phyloP scores from a whole-genome alignment of 2,888 invertebrate genomes.

The Drosophila imparisetae region DNA sequence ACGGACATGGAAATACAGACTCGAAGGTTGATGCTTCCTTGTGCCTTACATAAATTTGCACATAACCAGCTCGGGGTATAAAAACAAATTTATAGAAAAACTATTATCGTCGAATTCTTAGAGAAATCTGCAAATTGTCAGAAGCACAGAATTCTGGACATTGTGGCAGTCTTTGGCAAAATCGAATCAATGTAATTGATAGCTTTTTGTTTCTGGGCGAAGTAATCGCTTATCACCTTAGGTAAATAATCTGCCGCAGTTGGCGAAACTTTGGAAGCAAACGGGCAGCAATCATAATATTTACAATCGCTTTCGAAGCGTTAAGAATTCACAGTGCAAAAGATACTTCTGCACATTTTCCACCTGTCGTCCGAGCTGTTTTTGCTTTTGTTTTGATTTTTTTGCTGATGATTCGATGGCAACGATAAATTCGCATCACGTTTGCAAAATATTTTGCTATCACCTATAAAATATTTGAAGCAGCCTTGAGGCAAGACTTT shows the following conservation, averaged over 20 bases:
- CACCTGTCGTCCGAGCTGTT: constrained; percentile 25
- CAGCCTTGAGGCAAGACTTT: constrained; percentile 61
- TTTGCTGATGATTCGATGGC: constrained; percentile 56
- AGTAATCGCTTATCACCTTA: constrained; percentile 1
- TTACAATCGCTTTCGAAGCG: constrained; percentile 50
- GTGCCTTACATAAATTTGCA: background rate
- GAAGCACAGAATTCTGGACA: background rate
- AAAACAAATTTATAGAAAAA: background rate
- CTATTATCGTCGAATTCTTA: background rate
- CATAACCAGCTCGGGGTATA: background rate
- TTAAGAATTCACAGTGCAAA: constrained; percentile 42
- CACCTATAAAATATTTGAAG: constrained; percentile 76
- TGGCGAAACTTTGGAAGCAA: background rate
- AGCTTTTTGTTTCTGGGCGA: background rate
- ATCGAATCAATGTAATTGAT: background rate
- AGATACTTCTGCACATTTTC: constrained; percentile 17
- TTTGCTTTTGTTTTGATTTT: background rate
- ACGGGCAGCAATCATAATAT: constrained; percentile 40
- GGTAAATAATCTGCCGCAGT: background rate
- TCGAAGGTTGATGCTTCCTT: background rate
- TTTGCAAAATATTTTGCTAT: constrained; percentile 83
- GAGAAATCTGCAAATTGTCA: background rate
- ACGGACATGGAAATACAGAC: background rate
- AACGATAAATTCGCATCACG: constrained; percentile 83
- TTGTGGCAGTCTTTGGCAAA: background rate